These are phyloP conservation scores for Hydrolagus colliei DNA, from an alignment of 2,797 vertebrate species.

Conservation along the genomic window DNA sequence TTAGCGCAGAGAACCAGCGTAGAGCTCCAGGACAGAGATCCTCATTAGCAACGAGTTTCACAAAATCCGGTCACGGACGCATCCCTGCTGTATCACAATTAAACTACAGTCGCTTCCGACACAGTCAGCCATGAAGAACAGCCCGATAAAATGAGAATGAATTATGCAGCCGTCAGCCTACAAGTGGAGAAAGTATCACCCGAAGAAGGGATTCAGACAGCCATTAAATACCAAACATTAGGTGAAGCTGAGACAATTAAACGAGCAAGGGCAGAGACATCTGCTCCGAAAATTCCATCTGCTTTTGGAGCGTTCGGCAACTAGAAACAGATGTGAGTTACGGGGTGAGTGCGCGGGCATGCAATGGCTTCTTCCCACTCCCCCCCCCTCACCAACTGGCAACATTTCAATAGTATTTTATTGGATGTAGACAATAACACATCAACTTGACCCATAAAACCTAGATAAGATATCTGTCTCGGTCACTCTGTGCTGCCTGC, in stretches of 20 bases:
- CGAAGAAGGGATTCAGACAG: not conserved
- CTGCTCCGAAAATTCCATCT: constrained; percentile 14
- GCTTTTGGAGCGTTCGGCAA: not conserved
- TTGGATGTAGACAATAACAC: too few species aligned
- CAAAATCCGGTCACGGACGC: too few species aligned
- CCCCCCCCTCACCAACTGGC: too few species aligned
- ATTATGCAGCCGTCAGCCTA: not conserved
- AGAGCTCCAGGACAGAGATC: not conserved
- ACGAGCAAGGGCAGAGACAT: not conserved
- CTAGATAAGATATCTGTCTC: too few species aligned
- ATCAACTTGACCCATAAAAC: too few species aligned
- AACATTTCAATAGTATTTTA: too few species aligned
- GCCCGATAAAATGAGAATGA: not conserved
- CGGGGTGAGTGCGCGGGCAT: too few species aligned
- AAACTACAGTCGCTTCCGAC: not conserved
- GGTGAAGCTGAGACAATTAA: constrained; percentile 22
- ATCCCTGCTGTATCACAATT: not conserved
- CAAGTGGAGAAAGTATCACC: not conserved
- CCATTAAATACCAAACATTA: constrained; percentile 17
- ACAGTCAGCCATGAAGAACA: not conserved
- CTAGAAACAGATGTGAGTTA: too few species aligned
- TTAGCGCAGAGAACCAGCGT: not conserved
- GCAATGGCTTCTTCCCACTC: too few species aligned
- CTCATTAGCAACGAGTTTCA: not conserved
- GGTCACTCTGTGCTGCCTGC: too few species aligned